These are phyloP conservation scores for Drosophila baimaii DNA, from an alignment of 1,140 invertebrate species.

Conservation along the genomic window DNA sequence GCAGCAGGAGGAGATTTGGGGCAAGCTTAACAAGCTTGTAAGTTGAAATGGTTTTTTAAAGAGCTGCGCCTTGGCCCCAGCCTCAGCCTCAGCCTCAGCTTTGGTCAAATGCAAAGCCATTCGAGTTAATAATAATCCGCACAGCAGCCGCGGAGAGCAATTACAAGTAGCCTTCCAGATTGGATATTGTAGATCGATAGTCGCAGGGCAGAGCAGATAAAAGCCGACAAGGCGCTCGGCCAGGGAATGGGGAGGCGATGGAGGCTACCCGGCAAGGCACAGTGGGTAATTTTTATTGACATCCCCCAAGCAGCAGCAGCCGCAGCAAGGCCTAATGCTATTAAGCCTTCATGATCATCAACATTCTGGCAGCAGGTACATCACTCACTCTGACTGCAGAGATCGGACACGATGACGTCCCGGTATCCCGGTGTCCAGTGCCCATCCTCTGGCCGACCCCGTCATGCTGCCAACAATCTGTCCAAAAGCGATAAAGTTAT, in stretches of 20 bases:
- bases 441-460: constrained; percentile 20
- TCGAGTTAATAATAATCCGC: constrained; percentile 67
- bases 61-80: constrained; percentile 55
- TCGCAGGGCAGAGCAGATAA: constrained; percentile 36
- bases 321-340: constrained; percentile 54
- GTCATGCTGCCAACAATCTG: constrained; percentile 78
- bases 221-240: constrained; percentile 12
- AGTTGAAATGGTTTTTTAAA: constrained; percentile 80
- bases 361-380: constrained; percentile 67
- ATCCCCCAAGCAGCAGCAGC: constrained; percentile 27
- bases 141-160: constrained; percentile 56
- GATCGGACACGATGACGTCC: constrained; percentile 41
- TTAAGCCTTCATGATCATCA: constrained; percentile 77
- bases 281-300: constrained; percentile 70
- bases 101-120: constrained; percentile 37
- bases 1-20: constrained; percentile 59
- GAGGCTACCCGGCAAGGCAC: constrained; percentile 1
- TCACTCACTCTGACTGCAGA: constrained; percentile 58
- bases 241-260: neutral
- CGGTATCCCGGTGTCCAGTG: constrained; percentile 8
- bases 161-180: constrained; percentile 75
- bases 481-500: constrained; percentile 83
- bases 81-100: neutral
- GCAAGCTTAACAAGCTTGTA: constrained; percentile 83
- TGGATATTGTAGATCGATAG: constrained; percentile 67